Evolutionary conservation across 1,140 invertebrate species (phyloP).

Genomic region (Wiebesia pumilae): DNA sequence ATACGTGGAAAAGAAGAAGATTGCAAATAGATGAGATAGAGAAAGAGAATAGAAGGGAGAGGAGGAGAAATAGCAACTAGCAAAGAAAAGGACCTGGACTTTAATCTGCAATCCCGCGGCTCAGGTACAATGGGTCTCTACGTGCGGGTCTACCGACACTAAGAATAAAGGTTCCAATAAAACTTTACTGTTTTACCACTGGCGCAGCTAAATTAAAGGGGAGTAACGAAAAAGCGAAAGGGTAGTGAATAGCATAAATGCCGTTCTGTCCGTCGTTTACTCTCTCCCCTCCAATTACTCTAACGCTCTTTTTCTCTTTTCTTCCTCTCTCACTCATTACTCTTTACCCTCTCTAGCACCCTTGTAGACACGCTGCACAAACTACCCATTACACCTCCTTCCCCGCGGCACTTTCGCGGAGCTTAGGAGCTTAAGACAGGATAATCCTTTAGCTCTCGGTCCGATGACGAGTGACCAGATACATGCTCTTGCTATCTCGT

Average conservation of each 20-base stretch:
- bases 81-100: background rate
- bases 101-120: conserved; percentile 26
- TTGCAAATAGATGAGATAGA: background rate
- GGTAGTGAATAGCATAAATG: conserved; percentile 18
- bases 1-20: background rate
- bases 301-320: too few species aligned
- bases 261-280: background rate
- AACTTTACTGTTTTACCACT: conserved; percentile 55
- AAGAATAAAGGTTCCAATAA: conserved; percentile 55
- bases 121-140: conserved; percentile 31
- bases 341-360: too few species aligned
- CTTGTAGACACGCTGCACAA: too few species aligned
- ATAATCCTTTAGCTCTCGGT: conserved; percentile 55
- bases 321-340: too few species aligned
- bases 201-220: conserved; percentile 33
- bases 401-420: conserved; percentile 45
- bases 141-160: conserved; percentile 46
- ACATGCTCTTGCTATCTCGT: background rate
- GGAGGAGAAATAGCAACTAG: background rate
- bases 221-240: conserved; percentile 43
- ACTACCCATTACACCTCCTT: background rate
- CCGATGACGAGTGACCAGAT: background rate
- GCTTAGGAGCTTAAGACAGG: conserved; percentile 43
- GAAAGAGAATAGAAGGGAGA: background rate
- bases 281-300: background rate